Conservation (phyloP, 2,113 vertebrate species). For the Opisthocomus hoazin region DNA sequence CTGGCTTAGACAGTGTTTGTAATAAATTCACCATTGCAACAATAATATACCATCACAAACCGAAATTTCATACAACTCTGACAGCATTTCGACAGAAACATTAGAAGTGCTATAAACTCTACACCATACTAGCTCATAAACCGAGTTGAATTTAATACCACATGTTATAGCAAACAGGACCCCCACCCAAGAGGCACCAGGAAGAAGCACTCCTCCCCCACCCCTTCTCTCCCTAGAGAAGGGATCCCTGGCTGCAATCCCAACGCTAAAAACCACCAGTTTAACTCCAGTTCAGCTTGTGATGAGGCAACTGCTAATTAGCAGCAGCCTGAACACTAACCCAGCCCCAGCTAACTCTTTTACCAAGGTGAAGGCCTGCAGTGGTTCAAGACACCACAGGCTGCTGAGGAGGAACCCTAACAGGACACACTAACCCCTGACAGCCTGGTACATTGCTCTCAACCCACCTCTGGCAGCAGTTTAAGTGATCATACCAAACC, state of each 20-base stretch:
- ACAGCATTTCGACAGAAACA: fast-evolving
- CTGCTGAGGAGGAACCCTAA: not conserved
- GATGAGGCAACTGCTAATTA: not conserved
- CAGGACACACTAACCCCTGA: not conserved
- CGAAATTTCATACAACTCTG: fast-evolving
- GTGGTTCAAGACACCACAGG: not conserved
- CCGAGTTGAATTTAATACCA: fast-evolving
- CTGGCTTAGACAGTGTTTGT: not conserved
- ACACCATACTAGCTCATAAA: not conserved
- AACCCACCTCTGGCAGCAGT: not conserved
- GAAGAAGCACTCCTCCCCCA: not conserved
- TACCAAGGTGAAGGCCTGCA: not conserved
- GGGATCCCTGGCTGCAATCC: not conserved
- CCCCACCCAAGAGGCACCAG: not conserved
- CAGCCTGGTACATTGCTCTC: not conserved
- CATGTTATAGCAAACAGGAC: not conserved
- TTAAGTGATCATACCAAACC: not conserved
- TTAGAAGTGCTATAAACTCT: not conserved
- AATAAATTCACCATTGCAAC: fast-evolving
- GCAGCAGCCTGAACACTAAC: not conserved
- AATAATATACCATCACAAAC: fast-evolving
- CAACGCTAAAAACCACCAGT: not conserved
- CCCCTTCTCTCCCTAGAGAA: not conserved
- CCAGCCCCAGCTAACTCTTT: not conserved
- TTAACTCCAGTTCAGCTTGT: not conserved